phyloP scores from a whole-genome alignment of 2,797 vertebrate genomes.

The Todus mexicanus region DNA sequence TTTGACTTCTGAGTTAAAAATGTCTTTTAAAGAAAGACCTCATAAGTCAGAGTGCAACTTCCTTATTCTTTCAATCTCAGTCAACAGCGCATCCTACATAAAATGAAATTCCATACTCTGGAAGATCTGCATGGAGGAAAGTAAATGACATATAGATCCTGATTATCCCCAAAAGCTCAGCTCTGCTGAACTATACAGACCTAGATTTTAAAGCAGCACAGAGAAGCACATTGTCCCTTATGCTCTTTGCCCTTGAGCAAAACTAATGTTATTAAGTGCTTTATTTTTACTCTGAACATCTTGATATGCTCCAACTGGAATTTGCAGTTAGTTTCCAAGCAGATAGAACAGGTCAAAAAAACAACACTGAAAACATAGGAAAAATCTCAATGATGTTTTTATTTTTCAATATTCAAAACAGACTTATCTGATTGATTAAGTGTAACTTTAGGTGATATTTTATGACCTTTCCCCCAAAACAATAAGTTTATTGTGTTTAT shows the following conservation, averaged over 20 bases:
- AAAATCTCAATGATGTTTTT: neutral
- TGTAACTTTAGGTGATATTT: neutral
- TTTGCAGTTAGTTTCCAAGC: neutral
- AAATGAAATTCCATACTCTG: neutral
- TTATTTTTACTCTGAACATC: neutral
- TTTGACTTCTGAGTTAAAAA: conserved; percentile 3
- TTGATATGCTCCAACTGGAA: neutral
- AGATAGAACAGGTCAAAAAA: neutral
- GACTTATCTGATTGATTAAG: neutral
- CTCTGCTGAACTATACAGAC: neutral
- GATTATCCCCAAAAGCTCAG: neutral
- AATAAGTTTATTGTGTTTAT: neutral
- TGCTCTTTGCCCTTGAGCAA: neutral
- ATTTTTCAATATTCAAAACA: neutral
- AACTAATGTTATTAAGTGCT: neutral
- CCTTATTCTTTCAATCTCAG: neutral
- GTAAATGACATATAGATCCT: neutral
- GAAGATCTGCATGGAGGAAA: neutral
- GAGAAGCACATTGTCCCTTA: neutral
- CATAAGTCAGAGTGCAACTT: neutral
- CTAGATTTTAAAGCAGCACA: neutral
- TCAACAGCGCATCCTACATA: neutral
- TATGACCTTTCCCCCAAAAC: neutral
- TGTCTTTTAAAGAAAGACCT: neutral
- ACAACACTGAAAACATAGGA: neutral